Conservation (phyloP, 1,140 invertebrate genomes). For the Anagrus nilaparvatae region DNA sequence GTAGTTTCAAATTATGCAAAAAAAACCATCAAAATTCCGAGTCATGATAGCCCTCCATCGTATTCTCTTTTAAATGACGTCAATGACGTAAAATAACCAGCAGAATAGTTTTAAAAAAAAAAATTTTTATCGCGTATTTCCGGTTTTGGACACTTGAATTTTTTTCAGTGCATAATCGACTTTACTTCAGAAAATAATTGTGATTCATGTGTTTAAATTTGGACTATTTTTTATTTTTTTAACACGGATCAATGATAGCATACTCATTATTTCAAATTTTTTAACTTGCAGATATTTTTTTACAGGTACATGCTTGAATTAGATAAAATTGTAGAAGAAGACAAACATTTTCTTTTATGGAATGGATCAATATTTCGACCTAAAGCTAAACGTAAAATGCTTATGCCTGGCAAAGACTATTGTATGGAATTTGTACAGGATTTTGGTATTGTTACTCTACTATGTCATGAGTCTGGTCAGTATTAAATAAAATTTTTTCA, state of each 20-base stretch:
- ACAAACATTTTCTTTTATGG: slow-evolving; percentile 46
- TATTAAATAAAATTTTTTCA: background rate
- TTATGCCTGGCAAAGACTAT: slow-evolving; percentile 43
- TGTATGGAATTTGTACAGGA: slow-evolving; percentile 38
- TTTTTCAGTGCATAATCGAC: too few relatives aligned
- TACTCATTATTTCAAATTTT: background rate
- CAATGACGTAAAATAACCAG: too few relatives aligned
- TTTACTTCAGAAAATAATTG: too few relatives aligned
- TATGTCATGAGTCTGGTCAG: slow-evolving; percentile 37
- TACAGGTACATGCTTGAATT: slow-evolving; percentile 46
- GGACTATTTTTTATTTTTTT: too few relatives aligned
- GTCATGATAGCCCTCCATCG: too few relatives aligned
- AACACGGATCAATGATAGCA: background rate
- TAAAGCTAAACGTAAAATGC: slow-evolving; percentile 33
- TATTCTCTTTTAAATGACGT: too few relatives aligned
- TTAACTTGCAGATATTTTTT: background rate
- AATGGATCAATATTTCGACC: slow-evolving; percentile 51
- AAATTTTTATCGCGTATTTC: too few relatives aligned
- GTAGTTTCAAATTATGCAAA: too few relatives aligned
- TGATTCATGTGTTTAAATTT: too few relatives aligned
- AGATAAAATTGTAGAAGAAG: slow-evolving; percentile 40
- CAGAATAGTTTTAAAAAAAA: too few relatives aligned
- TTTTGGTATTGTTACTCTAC: slow-evolving; percentile 34
- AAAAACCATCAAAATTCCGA: too few relatives aligned
- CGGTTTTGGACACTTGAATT: too few relatives aligned